Percentiles rank a stretch among this genome's conserved stretches.
Evolutionary conservation across 2,888 invertebrate genomes (phyloP).

Genomic region (Phlogophora meticulosa): DNA sequence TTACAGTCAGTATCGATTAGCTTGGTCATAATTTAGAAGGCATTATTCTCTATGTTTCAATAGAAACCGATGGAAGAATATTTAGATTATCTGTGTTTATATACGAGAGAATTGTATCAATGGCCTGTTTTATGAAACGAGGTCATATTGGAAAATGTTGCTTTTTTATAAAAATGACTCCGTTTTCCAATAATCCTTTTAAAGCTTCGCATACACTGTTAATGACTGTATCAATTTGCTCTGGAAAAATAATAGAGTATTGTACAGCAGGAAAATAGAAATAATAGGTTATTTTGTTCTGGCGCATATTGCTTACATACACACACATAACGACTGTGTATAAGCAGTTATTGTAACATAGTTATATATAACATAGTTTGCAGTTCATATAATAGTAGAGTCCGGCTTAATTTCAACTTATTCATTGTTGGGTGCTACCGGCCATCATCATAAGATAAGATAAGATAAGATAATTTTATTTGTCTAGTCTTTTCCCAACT

Average conservation of each 20-base stretch:
- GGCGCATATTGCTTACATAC: too few relatives aligned
- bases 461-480: too few relatives aligned
- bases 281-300: too few relatives aligned
- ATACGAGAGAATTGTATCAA: neutral
- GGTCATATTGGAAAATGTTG: neutral
- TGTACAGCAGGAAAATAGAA: neutral
- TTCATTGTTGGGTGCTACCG: too few relatives aligned
- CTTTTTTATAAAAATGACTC: too few relatives aligned
- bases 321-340: too few relatives aligned
- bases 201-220: neutral
- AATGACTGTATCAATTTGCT: neutral
- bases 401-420: too few relatives aligned
- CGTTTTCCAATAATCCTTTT: neutral
- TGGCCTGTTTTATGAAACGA: neutral
- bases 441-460: too few relatives aligned
- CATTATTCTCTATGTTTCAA: neutral
- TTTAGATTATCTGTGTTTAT: neutral
- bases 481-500: too few relatives aligned
- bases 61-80: neutral
- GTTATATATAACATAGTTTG: too few relatives aligned
- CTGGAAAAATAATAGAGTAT: neutral
- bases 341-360: too few relatives aligned
- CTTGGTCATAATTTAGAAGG: conserved; percentile 12
- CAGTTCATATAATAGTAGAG: too few relatives aligned
- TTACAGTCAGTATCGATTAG: conserved; percentile 35